Percentiles rank a stretch among this genome's conserved stretches.
phyloP scores from a whole-genome alignment of 2,797 vertebrate genomes.

The Mionectes olivaceus region DNA sequence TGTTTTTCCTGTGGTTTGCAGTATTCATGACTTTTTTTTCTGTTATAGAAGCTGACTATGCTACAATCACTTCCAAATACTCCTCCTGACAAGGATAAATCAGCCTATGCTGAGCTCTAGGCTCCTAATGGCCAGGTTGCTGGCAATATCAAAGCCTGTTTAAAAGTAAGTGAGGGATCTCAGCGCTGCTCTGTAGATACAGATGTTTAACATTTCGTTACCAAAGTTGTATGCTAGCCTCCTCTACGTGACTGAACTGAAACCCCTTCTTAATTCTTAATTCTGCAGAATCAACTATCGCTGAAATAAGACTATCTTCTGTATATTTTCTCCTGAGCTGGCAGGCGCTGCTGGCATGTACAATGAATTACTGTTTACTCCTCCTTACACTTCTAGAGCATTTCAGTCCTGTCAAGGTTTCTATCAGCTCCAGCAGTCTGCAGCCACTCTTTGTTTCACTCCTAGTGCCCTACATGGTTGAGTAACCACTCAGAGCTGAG shows the following conservation, averaged over 20 bases:
- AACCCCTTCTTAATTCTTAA: not conserved
- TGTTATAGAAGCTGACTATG: conserved; percentile 14
- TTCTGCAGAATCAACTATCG: not conserved
- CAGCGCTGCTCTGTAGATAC: not conserved
- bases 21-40: not conserved
- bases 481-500: not conserved
- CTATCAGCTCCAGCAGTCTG: not conserved
- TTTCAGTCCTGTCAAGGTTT: not conserved
- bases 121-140: not conserved
- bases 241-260: not conserved
- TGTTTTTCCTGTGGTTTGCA: not conserved
- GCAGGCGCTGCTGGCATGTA: not conserved
- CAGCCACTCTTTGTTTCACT: not conserved
- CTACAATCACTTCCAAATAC: conserved; percentile 45
- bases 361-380: not conserved
- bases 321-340: not conserved
- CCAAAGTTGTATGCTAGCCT: not conserved
- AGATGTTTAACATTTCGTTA: conserved; percentile 32
- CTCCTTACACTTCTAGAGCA: not conserved
- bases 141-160: conserved; percentile 38
- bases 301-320: not conserved
- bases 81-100: conserved; percentile 60
- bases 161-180: conserved; percentile 35
- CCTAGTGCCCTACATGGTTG: not conserved
- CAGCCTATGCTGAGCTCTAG: not conserved